phyloP scores from a whole-genome alignment of 2,888 invertebrate genomes.

The Andricus quercusramuli region DNA sequence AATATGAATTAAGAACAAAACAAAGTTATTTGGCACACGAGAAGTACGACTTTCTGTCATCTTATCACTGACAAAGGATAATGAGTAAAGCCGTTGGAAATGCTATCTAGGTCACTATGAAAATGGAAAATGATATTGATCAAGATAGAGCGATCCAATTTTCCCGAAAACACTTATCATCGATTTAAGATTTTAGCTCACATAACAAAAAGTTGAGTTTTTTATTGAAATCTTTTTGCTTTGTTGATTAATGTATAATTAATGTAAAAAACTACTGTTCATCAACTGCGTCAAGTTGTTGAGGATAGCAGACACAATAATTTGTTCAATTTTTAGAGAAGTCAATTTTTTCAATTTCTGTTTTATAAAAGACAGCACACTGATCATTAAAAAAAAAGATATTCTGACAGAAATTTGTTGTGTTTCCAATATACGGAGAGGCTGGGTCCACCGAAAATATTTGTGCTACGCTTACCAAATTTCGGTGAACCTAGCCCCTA shows the following conservation, averaged over 20 bases:
- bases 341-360: too few species aligned
- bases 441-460: too few species aligned
- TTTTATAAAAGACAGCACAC: too few species aligned
- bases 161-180: background rate
- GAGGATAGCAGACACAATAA: too few species aligned
- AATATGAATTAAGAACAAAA: slow-evolving; percentile 38
- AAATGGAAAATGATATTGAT: background rate
- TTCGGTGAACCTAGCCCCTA: too few species aligned
- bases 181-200: background rate
- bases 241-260: background rate
- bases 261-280: too few species aligned
- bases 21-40: slow-evolving; percentile 30
- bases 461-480: too few species aligned
- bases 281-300: too few species aligned
- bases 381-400: too few species aligned
- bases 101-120: slow-evolving; percentile 16
- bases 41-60: slow-evolving; percentile 16
- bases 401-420: too few species aligned
- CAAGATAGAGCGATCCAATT: background rate
- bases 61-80: slow-evolving; percentile 37
- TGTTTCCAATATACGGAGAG: too few species aligned
- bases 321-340: too few species aligned
- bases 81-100: slow-evolving; percentile 3
- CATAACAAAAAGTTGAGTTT: background rate
- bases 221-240: background rate